phyloP scores from a whole-genome alignment of 2,113 vertebrate genomes.

The Larimichthys crocea region DNA sequence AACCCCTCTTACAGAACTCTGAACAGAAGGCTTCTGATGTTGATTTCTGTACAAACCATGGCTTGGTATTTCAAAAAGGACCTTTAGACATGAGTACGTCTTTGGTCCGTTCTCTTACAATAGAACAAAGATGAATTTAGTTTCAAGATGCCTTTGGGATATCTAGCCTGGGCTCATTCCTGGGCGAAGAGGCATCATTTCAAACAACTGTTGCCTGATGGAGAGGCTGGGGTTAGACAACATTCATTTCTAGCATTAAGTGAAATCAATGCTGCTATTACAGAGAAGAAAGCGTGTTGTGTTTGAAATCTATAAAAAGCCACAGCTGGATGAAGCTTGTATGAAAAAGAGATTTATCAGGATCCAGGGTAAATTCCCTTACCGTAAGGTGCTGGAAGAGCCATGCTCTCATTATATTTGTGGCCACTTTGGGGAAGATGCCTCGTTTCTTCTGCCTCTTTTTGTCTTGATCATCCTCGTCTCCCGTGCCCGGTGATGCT shows the following conservation, averaged over 20 bases:
- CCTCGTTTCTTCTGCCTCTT: conserved; percentile 84
- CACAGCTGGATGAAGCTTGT: conserved; percentile 1
- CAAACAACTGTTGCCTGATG: conserved; percentile 26
- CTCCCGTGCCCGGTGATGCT: conserved; percentile 95
- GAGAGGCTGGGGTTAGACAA: conserved; percentile 4
- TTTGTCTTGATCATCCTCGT: conserved; percentile 84
- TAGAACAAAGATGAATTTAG: conserved; percentile 28
- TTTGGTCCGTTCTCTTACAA: conserved; percentile 1
- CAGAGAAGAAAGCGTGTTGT: neutral
- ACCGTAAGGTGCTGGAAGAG: conserved; percentile 99
- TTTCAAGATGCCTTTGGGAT: conserved; percentile 21
- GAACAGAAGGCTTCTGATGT: conserved; percentile 27
- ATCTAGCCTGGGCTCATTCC: conserved; percentile 2
- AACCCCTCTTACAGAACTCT: neutral
- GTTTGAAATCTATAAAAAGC: conserved; percentile 17
- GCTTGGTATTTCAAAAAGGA: conserved; percentile 17
- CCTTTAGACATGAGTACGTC: neutral
- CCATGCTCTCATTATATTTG: conserved; percentile 96
- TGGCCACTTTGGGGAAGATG: conserved; percentile 85
- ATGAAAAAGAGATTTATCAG: neutral
- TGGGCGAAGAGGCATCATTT: conserved; percentile 15
- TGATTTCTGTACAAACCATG: conserved; percentile 35
- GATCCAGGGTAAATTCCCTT: conserved; percentile 61
- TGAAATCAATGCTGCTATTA: neutral
- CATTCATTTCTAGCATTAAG: neutral